Base-by-base conservation (phyloP, 1,140 invertebrate species). In the Vanessa atalanta region DNA sequence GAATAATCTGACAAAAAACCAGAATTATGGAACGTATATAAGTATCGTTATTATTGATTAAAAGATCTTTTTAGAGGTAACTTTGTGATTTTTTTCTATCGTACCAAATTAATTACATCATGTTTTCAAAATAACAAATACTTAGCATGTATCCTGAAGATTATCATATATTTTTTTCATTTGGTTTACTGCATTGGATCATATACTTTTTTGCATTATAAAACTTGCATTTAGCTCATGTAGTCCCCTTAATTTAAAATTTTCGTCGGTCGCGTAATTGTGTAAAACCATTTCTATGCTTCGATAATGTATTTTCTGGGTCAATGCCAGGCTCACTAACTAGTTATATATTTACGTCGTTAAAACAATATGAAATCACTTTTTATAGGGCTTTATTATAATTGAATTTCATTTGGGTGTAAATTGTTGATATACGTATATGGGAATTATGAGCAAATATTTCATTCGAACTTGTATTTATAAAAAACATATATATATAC, bases 291-390 rank as follows among this genome's bases (percentile, higher is more conserved):
- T 37, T 14, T 61, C 31, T 61, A 61, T 31, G 23, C 26, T 37
- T 37, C 57, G 57, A 61, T 37, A 68, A 51, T 31, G 9, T 43
- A 47, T 20, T 57, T 68, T 47, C 23, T 68, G 51, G 51, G 65
- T 68, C 51, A 68, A 37, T 68, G 65, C 43, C 65, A 43, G 37
- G 31, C 7, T 20, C 16, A 14, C 26, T 51, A 51, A 48, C 20
- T 14, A 47, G 5, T 57, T 61, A 55, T 68, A 43, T 16, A 57
- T 20, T 11, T 47, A 20, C 16, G 15, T 55, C 37, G 14, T 43
- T 26, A 55, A n/a, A 31, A 31, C 55, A 2, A 4, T 55, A 68
- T 20, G 13, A 61, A 61, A 61, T 31, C 23, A 60, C 6, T 61
- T 61, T 31, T 37, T 11, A 37, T 13, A n/a, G 14, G 31, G 8